Percentiles rank a stretch among this genome's conserved stretches.
Conservation (phyloP, 1,140 invertebrate species). For the Protaetia brevitarsis region DNA sequence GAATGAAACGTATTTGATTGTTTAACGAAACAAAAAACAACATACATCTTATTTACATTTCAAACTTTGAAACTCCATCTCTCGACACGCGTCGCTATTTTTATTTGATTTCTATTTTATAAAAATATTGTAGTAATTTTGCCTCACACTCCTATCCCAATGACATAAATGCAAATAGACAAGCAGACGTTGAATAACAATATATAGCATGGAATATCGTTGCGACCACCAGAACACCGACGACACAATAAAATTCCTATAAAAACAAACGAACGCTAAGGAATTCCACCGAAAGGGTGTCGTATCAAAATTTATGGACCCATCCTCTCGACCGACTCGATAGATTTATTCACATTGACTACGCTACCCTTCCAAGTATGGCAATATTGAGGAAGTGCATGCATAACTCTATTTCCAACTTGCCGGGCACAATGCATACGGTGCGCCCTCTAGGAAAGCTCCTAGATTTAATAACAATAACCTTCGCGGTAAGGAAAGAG, state of each 20-base stretch:
- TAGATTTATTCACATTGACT: not conserved
- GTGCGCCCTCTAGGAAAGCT: not conserved
- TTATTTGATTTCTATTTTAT: not conserved
- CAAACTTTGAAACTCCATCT: no score
- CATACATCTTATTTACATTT: no score
- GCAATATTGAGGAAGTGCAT: not conserved
- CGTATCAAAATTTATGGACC: not conserved
- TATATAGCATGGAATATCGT: not conserved
- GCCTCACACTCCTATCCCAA: not conserved
- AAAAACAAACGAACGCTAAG: not conserved
- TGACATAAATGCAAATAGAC: not conserved
- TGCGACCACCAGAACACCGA: not conserved
- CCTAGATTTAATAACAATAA: slow-evolving; percentile 2
- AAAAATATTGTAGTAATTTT: not conserved
- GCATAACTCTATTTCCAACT: not conserved
- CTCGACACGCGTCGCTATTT: no score
- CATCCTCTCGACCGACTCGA: not conserved
- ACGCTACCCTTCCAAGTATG: not conserved
- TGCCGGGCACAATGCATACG: not conserved
- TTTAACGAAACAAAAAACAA: no score
- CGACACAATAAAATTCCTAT: not conserved
- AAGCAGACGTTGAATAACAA: not conserved
- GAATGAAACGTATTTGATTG: no score
- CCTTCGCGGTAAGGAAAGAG: not conserved
- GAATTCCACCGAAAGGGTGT: not conserved